Percentiles rank a stretch among this genome's conserved stretches.
These are phyloP conservation scores for Callitettix versicolor DNA, from an alignment of 1,140 invertebrate genomes.

Conservation along the genomic window DNA sequence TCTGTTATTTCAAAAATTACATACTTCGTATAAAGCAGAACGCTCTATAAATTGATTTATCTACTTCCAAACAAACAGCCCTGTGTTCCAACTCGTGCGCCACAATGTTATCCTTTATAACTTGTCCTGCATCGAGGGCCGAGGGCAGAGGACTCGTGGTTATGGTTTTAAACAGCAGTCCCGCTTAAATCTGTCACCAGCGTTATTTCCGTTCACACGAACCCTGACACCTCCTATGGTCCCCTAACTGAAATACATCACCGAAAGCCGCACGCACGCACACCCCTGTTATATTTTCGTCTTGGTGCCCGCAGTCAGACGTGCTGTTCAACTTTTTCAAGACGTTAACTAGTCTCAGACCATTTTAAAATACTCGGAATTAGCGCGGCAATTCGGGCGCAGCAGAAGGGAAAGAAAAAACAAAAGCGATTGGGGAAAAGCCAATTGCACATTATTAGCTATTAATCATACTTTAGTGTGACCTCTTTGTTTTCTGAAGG, in stretches of 20 bases:
- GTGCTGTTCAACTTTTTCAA: too few species aligned
- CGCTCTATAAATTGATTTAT: too few species aligned
- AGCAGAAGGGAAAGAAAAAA: background rate
- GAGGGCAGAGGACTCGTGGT: too few species aligned
- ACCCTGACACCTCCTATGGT: background rate
- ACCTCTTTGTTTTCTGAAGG: too few species aligned
- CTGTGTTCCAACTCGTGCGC: too few species aligned
- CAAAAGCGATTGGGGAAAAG: background rate
- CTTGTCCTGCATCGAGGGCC: too few species aligned
- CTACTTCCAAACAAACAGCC: too few species aligned
- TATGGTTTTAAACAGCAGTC: background rate
- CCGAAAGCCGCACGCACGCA: background rate
- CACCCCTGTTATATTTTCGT: background rate
- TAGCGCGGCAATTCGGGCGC: background rate
- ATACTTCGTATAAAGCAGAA: too few species aligned
- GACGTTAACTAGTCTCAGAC: too few species aligned
- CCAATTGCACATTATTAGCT: background rate
- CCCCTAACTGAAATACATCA: background rate
- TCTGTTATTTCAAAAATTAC: too few species aligned
- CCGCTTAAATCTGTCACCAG: background rate
- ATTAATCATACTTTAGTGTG: too few species aligned
- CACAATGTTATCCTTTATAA: too few species aligned
- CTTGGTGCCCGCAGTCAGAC: background rate
- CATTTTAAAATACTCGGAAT: background rate
- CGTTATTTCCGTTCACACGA: background rate